phyloP scores from a whole-genome alignment of 2,888 invertebrate genomes.

The Drepanosiphum platanoidis region DNA sequence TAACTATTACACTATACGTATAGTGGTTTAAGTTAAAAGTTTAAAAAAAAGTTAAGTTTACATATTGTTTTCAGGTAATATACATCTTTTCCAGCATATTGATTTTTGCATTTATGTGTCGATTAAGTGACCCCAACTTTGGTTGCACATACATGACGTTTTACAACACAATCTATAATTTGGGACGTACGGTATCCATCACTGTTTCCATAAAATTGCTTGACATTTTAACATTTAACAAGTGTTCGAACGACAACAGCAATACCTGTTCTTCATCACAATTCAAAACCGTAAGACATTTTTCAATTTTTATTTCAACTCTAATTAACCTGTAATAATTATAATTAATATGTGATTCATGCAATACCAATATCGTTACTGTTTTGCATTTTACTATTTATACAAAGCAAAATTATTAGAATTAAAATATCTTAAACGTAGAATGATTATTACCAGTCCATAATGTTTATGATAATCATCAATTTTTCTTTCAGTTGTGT shows the following conservation, averaged over 20 bases:
- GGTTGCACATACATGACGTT: conserved; percentile 99
- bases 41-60: background rate
- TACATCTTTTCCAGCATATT: conserved; percentile 97
- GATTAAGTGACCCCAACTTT: conserved; percentile 93
- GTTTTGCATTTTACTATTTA: background rate
- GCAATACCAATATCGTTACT: no score
- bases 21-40: background rate
- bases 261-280: conserved; percentile 66
- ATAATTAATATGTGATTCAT: no score
- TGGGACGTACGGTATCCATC: conserved; percentile 97
- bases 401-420: background rate
- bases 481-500: conserved; percentile 74
- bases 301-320: no score
- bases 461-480: no score
- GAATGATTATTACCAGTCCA: background rate
- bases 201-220: conserved; percentile 91
- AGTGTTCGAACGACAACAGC: conserved; percentile 71
- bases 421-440: background rate
- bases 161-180: conserved; percentile 94
- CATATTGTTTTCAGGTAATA: conserved; percentile 75
- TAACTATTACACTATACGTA: background rate
- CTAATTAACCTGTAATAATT: no score
- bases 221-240: conserved; percentile 84
- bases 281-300: conserved; percentile 60
- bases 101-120: conserved; percentile 94